Base-by-base conservation (phyloP, 2,113 vertebrate genomes). In the Coryphaenoides rupestris region DNA sequence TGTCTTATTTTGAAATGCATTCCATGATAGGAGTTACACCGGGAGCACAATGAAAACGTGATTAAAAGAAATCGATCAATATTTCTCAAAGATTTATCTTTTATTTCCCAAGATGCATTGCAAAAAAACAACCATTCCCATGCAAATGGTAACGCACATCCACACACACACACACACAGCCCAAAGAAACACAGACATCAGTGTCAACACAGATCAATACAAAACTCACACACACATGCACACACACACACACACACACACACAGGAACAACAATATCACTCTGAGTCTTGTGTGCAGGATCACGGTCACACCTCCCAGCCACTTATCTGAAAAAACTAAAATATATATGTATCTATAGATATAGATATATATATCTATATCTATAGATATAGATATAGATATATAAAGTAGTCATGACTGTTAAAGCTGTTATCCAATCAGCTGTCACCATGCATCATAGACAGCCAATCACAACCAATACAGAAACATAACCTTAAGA, bases 31-130 rank as follows among this genome's bases (percentile, higher is more conserved):
- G 33, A 7, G 7, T 40, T 10, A 40, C 33, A 40, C 13, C 24
- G 33, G 13, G 1, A 40, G 33, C 33, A 40, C 9, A 40, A 40
- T 40, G 33, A 40, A 40, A 10, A 40, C 33, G 13, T 40, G 33
- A 12, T 12, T 40, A 7, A 40, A 12, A 40, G 13, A 40, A 22
- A 21, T 21, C 13, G 10, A 23, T 4, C 17, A 45, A 64, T 10
- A 46, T n/a, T 70, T 23, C 64, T 73, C 70, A 74, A 78, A 68
- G 75, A 76, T 68, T 72, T 12, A 50, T 66, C 54, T 69, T 82
- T 86, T 84, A 84, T 84, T 88, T 82, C 68, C 52, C 58, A 19
- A 69, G 74, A 84, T 81, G 81, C 79, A 79, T 63, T 59, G 26
- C 40, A 70, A 88, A 81, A 78, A 66, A 78, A 66, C 9, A 6